Conservation (phyloP, 1,140 invertebrate genomes). For the Melipona quadrifasciata region DNA sequence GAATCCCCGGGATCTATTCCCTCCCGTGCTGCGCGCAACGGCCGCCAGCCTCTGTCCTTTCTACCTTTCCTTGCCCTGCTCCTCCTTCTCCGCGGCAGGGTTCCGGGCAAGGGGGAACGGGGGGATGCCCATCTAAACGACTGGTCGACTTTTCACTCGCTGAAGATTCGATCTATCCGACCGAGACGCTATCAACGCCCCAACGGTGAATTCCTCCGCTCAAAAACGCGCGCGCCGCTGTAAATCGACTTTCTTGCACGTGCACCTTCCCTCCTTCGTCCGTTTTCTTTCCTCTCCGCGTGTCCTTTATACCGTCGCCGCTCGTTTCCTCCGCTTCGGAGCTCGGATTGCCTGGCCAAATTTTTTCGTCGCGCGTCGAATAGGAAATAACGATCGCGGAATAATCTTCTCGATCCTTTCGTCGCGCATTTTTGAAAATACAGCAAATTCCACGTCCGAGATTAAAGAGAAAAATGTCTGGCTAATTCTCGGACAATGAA, state of each 20-base stretch:
- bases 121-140: conserved; percentile 50
- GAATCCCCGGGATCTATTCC: conserved; percentile 57
- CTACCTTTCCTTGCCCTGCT: conserved; percentile 43
- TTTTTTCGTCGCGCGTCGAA: neutral
- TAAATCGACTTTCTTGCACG: conserved; percentile 59
- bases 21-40: neutral
- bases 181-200: conserved; percentile 60
- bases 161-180: conserved; percentile 67
- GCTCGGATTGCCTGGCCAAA: neutral
- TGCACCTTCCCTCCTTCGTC: neutral
- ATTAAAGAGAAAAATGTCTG: no score
- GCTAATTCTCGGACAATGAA: no score
- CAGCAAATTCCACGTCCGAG: no score
- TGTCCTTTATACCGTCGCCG: no score
- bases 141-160: conserved; percentile 59
- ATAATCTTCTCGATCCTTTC: no score
- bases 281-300: neutral
- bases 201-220: conserved; percentile 32
- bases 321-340: neutral
- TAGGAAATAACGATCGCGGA: neutral
- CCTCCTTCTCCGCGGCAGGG: no score
- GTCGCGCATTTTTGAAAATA: no score
- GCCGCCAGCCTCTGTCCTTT: conserved; percentile 29
- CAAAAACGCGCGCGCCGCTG: conserved; percentile 50
- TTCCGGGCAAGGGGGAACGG: neutral